A percentile compares a stretch with the other conserved stretches of the same genome.
Conservation (phyloP, 2,113 vertebrate species). For the Callorhinus ursinus region DNA sequence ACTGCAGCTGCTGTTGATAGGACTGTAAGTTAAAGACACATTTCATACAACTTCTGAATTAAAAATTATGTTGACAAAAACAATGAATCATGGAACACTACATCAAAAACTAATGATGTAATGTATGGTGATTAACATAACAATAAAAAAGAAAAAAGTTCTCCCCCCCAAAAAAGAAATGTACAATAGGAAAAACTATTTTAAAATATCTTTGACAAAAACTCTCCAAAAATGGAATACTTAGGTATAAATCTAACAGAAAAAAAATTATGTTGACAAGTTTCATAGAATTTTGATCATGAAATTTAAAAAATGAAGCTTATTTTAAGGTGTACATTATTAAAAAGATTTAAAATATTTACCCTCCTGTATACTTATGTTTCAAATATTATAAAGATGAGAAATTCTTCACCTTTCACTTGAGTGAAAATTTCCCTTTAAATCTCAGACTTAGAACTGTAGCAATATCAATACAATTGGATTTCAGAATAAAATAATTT, state of each 20-base stretch:
- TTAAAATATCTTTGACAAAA: not conserved
- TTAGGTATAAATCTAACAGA: not conserved
- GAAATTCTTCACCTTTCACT: not conserved
- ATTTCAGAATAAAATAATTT: not conserved
- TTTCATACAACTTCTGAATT: not conserved
- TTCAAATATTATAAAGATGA: not conserved
- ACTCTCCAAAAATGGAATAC: not conserved
- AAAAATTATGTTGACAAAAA: not conserved
- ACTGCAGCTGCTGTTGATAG: not conserved
- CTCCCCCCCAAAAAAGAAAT: not conserved
- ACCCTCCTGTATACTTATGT: not conserved
- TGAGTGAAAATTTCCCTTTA: not conserved
- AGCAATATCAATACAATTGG: not conserved
- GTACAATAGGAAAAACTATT: not conserved
- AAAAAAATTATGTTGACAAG: not conserved
- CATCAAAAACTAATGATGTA: no score
- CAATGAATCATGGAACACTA: no score
- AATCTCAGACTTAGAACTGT: not conserved
- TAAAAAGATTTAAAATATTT: not conserved
- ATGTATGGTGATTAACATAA: no score
- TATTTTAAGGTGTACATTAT: not conserved
- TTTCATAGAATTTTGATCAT: not conserved
- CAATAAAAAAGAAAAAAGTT: no score
- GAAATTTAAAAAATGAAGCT: not conserved
- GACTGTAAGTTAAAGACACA: not conserved